phyloP scores from a whole-genome alignment of 2,113 vertebrate species.

The Cheirogaleus medius region DNA sequence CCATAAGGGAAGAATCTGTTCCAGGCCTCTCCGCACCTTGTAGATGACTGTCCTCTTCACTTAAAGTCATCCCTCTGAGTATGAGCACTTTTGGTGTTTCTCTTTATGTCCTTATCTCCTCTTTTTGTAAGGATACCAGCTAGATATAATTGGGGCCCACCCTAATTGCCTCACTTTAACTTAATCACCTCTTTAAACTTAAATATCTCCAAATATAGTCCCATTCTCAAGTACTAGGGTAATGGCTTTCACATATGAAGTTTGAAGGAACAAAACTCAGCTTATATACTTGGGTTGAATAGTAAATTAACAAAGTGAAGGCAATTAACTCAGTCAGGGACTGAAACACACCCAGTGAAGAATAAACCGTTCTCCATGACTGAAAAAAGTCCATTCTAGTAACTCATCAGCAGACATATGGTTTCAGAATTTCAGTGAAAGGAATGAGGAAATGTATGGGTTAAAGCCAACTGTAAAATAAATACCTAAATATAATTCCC shows the following conservation, averaged over 20 bases:
- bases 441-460: not conserved
- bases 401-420: not conserved
- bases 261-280: not conserved
- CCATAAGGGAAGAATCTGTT: not conserved
- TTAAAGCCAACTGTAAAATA: conserved; percentile 1
- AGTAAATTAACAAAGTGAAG: not conserved
- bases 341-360: not conserved
- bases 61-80: not conserved
- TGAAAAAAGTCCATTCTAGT: not conserved
- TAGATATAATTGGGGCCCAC: not conserved
- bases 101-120: not conserved
- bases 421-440: not conserved
- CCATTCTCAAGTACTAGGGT: not conserved
- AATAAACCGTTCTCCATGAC: not conserved
- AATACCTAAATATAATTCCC: not conserved
- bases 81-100: not conserved
- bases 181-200: not conserved
- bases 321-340: not conserved
- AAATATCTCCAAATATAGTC: not conserved
- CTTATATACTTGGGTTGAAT: not conserved
- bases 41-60: not conserved
- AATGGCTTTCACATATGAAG: not conserved
- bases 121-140: not conserved
- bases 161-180: not conserved
- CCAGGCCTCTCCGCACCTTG: not conserved